phyloP scores from a whole-genome alignment of 2,888 invertebrate genomes.

The Cyrtodaria siliqua region DNA sequence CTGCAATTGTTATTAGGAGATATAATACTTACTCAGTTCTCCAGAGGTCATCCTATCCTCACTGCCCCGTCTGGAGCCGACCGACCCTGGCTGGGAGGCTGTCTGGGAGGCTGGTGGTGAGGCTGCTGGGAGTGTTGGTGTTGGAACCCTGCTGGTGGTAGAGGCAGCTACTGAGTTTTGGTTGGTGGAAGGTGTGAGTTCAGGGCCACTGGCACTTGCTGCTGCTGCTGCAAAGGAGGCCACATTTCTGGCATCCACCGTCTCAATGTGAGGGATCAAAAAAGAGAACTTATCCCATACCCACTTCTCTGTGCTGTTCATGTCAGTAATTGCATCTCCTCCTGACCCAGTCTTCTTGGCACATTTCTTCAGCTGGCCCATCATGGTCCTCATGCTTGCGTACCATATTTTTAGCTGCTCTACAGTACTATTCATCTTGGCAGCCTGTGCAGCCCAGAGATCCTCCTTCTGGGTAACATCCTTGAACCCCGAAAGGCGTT shows the following conservation, averaged over 20 bases:
- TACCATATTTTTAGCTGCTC: constrained; percentile 24
- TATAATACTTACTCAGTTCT: constrained; percentile 84
- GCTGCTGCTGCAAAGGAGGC: constrained; percentile 34
- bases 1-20: constrained; percentile 49
- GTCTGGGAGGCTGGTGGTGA: constrained; percentile 11
- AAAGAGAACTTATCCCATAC: constrained; percentile 26
- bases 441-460: constrained; percentile 28
- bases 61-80: constrained; percentile 87
- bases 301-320: constrained; percentile 27
- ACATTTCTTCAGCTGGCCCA: constrained; percentile 34
- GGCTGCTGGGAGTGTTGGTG: constrained; percentile 7
- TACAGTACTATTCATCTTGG: constrained; percentile 19
- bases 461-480: constrained; percentile 21
- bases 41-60: constrained; percentile 86
- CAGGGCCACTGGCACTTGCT: constrained; percentile 26
- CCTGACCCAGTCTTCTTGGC: constrained; percentile 9
- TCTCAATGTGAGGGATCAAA: constrained; percentile 35
- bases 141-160: constrained; percentile 5
- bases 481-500: constrained; percentile 20
- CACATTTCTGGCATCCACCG: constrained; percentile 32
- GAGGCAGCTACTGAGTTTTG: too few relatives aligned
- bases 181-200: constrained; percentile 5
- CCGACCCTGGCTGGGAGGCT: constrained; percentile 71
- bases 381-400: constrained; percentile 26
- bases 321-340: constrained; percentile 26